Base-by-base conservation (phyloP, 2,797 vertebrate species). In the Clarias pachynema region DNA sequence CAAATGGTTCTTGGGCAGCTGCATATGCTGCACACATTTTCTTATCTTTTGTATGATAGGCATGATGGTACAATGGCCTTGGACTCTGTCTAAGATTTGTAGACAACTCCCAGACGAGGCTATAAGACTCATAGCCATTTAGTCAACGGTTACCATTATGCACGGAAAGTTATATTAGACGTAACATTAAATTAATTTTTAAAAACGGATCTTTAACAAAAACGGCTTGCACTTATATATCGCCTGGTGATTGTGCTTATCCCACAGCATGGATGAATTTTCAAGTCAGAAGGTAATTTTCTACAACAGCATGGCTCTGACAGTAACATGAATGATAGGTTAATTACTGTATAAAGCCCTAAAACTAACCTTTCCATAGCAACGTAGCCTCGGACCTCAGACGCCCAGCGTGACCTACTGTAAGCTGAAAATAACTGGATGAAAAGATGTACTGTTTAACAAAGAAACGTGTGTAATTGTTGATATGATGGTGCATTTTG, bases 1-100 rank as follows among this genome's bases (percentile, higher is more conserved):
- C 75, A 24, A 37, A n/a, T 62, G 29, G 83, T 60, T 73, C 29
- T 57, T 57, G 31, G 16, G 44, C 53, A 60, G 73, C 59, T 37
- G 10, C 34, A 37, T 16, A 53, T 9, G 53, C 68, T 57, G 40
- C 66, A 18, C 34, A 20, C 31, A 14, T 72, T 44, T 59, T 44
- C 60, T 75, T 75, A 82, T 86, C 84, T 59, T 37, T 18, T 79
- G n/a, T 34, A 22, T 44, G 53, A 85, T 79, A 56, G 72, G 40
- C 70, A 16, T 16, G 10, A 24, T 56, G 44, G 66, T 26, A 81
- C 34, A 82, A 24, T 82, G 73, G 40, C 53, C 69, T 79, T 84
- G 53, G 34, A 72, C 44, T 72, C 31, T 59, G 70, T 26, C 24
- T 24, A 26, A 53, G 44, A 49, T 40, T 73, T 14, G 20, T 6